Evolutionary conservation across 2,113 vertebrate genomes (phyloP).

Genomic region (Cynocephalus volans): DNA sequence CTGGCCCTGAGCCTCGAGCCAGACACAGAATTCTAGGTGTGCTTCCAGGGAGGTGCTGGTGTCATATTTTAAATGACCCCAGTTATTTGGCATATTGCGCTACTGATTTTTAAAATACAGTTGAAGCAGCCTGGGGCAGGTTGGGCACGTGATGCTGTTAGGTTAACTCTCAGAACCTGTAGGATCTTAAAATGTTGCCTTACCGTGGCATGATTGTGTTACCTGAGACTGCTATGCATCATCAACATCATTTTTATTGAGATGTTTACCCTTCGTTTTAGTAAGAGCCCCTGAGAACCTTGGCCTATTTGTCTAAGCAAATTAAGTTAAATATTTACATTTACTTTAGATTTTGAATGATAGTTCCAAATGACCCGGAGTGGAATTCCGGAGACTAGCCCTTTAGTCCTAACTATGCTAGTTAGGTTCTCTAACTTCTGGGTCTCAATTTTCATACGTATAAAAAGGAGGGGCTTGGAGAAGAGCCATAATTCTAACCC

Average conservation of each 20-base stretch:
- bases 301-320: neutral
- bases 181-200: neutral
- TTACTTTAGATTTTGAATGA: neutral
- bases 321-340: neutral
- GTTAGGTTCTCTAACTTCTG: neutral
- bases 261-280: neutral
- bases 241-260: neutral
- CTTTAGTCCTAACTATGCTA: neutral
- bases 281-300: neutral
- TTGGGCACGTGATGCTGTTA: neutral
- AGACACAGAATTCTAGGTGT: neutral
- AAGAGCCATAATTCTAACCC: neutral
- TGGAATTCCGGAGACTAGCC: neutral
- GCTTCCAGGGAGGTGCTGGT: neutral
- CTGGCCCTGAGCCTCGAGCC: neutral
- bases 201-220: neutral
- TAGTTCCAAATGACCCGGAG: neutral
- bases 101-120: neutral
- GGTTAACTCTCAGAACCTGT: neutral
- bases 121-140: neutral
- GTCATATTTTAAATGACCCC: neutral
- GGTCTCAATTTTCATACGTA: neutral
- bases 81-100: neutral
- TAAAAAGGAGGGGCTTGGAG: neutral
- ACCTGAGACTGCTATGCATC: accelerated